Base-by-base conservation (phyloP, 2,113 vertebrate genomes). In the Cricetomys ansorgei region DNA sequence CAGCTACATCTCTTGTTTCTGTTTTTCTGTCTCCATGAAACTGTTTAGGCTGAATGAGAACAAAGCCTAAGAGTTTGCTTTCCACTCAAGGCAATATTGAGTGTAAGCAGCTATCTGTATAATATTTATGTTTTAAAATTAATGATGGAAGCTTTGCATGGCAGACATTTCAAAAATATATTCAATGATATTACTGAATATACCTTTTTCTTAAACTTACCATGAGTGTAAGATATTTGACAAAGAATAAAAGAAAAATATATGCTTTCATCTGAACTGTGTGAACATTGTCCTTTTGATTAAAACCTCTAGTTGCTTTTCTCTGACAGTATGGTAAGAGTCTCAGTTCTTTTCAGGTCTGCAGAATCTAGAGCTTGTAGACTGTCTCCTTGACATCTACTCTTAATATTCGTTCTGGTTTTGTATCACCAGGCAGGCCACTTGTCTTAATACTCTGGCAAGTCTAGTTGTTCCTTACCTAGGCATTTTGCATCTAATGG, bases 181-280 rank as follows among this genome's bases (percentile, higher is more conserved):
- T 89, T 92, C 84, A 91, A 23, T 81, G 9, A 96, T 69, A 75
- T 34, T 85, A 92, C 29, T 84, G 40, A 83, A 59, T 75, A 53
- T 87, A 69, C 0, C 0, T 48, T 86, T 85, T 90, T 40, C 37
- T 89, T 89, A 53, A 88, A 70, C 17, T 92, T 81, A 79, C 10
- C 65, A 2, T 80, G 19, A 90, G 4, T 9, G n/a, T 69, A 93
- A 73, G 55, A 76, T 76, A 88, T 34, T 57, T 81, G 79, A 67
- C 67, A 94, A 37, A 45, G 25, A 62, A 6, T 75, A 90, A 43
- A 11, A 79, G 9, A 84, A 80, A 94, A 77, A 29, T 19, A 53
- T 43, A 88, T 16, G 70, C 2, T 40, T 94, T 81, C 65, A 29
- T 85, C 17, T 94, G 43, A 73, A 37, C 4, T 94, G 69, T 75